phyloP scores from a whole-genome alignment of 1,140 invertebrate species.

The Penaeus indicus region DNA sequence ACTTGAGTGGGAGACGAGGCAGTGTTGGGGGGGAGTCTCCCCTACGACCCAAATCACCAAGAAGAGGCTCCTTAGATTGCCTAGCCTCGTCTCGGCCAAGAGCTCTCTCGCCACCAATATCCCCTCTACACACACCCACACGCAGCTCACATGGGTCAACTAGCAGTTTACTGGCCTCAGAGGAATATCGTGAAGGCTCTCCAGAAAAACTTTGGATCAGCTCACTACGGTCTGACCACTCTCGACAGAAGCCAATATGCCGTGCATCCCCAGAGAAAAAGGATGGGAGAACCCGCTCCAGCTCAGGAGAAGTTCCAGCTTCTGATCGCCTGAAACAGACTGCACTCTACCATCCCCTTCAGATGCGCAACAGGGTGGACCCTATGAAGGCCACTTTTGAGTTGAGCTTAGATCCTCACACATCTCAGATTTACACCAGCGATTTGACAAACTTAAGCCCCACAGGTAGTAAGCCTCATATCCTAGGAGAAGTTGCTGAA shows the following conservation, averaged over 20 bases:
- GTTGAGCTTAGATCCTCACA: slow-evolving; percentile 44
- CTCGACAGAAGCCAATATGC: background rate
- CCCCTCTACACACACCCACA: slow-evolving; percentile 48
- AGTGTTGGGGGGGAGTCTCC: slow-evolving; percentile 55
- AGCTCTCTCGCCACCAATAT: slow-evolving; percentile 54
- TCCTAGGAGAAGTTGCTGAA: background rate
- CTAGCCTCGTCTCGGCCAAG: slow-evolving; percentile 49
- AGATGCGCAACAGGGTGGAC: slow-evolving; percentile 70
- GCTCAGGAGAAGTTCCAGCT: slow-evolving; percentile 33
- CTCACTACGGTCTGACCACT: slow-evolving; percentile 70
- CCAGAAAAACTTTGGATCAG: slow-evolving; percentile 72
- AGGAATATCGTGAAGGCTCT: slow-evolving; percentile 65
- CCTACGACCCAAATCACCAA: slow-evolving; percentile 43
- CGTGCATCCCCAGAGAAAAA: slow-evolving; percentile 43
- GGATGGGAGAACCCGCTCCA: slow-evolving; percentile 32
- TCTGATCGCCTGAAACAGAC: slow-evolving; percentile 73
- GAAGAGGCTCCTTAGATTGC: slow-evolving; percentile 62
- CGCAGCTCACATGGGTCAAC: slow-evolving; percentile 60
- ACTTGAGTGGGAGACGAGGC: slow-evolving; percentile 34
- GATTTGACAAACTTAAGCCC: background rate
- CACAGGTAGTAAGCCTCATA: no score
- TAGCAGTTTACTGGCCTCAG: slow-evolving; percentile 55
- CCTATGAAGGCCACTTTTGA: slow-evolving; percentile 73
- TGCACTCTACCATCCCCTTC: slow-evolving; percentile 74
- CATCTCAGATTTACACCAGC: background rate